A percentile compares a stretch with the other conserved stretches of the same genome.
Conservation (phyloP, 30 jellyfish, hydroid and myxozoan species). For the Hydra vulgaris region DNA sequence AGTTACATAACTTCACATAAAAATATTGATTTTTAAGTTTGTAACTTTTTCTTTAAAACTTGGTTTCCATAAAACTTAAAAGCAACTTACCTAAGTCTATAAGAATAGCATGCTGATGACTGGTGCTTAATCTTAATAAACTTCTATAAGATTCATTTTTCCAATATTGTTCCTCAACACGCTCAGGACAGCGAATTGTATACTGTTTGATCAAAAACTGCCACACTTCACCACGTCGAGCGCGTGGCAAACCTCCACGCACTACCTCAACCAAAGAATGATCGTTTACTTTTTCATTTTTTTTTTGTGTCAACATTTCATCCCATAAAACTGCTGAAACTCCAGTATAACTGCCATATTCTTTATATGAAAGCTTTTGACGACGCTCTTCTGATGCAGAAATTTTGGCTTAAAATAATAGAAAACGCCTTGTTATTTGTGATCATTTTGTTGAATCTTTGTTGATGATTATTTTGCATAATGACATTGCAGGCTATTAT, state of each 20-base stretch:
- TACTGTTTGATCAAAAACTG: slow-evolving; percentile 77
- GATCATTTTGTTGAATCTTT: neutral
- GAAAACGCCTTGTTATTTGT: too few relatives aligned
- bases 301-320: slow-evolving; percentile 36
- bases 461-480: neutral
- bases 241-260: slow-evolving; percentile 88
- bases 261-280: slow-evolving; percentile 68
- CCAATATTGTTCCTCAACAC: slow-evolving; percentile 51
- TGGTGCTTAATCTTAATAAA: slow-evolving; percentile 37
- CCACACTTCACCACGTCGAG: slow-evolving; percentile 98
- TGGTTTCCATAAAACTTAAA: too few relatives aligned
- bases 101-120: slow-evolving; percentile 94
- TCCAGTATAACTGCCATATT: slow-evolving; percentile 53
- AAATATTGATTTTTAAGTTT: too few relatives aligned
- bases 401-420: slow-evolving; percentile 48
- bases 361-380: slow-evolving; percentile 82
- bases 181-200: slow-evolving; percentile 69
- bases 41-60: too few relatives aligned
- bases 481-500: neutral
- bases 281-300: slow-evolving; percentile 66
- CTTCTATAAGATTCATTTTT: slow-evolving; percentile 36
- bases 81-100: slow-evolving; percentile 75
- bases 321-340: slow-evolving; percentile 85
- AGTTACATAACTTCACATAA: too few relatives aligned
- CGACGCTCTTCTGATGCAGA: slow-evolving; percentile 97